Percentiles rank a stretch among this genome's conserved stretches.
These are phyloP conservation scores for Cancer borealis DNA, from an alignment of 2,888 invertebrate species.

Conservation along the genomic window DNA sequence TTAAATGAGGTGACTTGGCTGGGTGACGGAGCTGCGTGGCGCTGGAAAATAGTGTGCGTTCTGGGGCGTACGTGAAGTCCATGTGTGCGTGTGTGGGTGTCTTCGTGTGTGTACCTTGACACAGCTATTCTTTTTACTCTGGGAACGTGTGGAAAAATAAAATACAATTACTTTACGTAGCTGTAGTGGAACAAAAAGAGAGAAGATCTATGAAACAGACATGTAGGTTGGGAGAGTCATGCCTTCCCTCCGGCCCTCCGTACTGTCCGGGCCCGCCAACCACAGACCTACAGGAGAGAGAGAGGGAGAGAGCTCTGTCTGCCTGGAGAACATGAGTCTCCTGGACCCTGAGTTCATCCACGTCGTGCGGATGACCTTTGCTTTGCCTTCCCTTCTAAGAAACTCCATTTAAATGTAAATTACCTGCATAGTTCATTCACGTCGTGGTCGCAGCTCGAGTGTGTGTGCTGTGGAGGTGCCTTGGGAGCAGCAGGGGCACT, in stretches of 20 bases:
- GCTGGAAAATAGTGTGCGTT: conserved; percentile 16
- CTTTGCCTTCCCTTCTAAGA: conserved; percentile 35
- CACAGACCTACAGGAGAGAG: conserved; percentile 18
- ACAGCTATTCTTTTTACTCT: background rate
- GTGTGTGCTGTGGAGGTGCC: background rate
- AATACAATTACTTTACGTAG: background rate
- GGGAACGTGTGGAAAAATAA: background rate
- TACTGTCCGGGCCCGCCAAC: background rate
- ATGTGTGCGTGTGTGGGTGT: conserved; percentile 34
- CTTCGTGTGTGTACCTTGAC: conserved; percentile 1
- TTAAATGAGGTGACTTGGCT: conserved; percentile 47
- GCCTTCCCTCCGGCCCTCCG: background rate
- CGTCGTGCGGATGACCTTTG: background rate
- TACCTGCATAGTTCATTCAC: conserved; percentile 45
- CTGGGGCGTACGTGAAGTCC: background rate
- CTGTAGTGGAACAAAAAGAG: background rate
- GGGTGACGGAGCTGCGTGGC: background rate
- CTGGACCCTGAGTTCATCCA: conserved; percentile 7
- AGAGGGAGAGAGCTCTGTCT: background rate
- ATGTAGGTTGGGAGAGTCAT: conserved; percentile 4
- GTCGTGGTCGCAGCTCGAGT: background rate
- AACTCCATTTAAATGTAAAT: conserved; percentile 61
- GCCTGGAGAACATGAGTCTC: background rate
- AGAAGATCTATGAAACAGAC: background rate
- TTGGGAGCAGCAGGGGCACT: background rate